A percentile compares a stretch with the other conserved stretches of the same genome.
phyloP scores from a whole-genome alignment of 2,797 vertebrate species.

The Delichon dasypus region DNA sequence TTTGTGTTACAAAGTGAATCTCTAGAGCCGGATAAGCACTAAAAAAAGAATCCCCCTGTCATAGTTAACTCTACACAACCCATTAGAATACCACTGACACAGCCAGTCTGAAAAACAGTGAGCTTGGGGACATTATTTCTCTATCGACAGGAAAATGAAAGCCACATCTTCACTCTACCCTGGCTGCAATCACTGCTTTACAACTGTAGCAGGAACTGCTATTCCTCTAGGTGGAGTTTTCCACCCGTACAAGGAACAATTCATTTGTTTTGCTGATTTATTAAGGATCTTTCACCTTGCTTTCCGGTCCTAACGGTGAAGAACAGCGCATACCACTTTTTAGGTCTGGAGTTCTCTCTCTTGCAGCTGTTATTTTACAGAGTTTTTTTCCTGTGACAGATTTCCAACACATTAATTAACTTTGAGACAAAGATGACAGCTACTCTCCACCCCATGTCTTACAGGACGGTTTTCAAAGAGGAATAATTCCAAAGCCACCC shows the following conservation, averaged over 20 bases:
- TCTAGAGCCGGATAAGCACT: background rate
- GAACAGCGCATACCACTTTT: background rate
- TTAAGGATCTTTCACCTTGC: conserved; percentile 66
- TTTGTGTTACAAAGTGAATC: background rate
- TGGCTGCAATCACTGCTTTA: background rate
- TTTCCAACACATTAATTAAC: conserved; percentile 42
- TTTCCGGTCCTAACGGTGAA: conserved; percentile 31
- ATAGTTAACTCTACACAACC: background rate
- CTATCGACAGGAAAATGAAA: background rate
- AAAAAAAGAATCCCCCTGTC: background rate
- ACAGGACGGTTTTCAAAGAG: background rate
- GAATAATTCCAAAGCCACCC: background rate
- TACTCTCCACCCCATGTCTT: background rate
- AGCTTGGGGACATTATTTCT: background rate
- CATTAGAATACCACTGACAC: background rate
- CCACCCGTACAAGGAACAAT: background rate
- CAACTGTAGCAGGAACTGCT: background rate
- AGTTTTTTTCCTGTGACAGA: conserved; percentile 68
- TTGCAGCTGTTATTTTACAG: conserved; percentile 63
- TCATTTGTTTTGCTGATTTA: background rate
- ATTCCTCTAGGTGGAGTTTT: background rate
- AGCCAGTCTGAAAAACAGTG: background rate
- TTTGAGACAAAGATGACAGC: background rate
- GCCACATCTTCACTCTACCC: background rate
- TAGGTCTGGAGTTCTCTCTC: conserved; percentile 59